These are phyloP conservation scores for Microplitis manilae DNA, from an alignment of 2,888 invertebrate genomes.

Conservation along the genomic window DNA sequence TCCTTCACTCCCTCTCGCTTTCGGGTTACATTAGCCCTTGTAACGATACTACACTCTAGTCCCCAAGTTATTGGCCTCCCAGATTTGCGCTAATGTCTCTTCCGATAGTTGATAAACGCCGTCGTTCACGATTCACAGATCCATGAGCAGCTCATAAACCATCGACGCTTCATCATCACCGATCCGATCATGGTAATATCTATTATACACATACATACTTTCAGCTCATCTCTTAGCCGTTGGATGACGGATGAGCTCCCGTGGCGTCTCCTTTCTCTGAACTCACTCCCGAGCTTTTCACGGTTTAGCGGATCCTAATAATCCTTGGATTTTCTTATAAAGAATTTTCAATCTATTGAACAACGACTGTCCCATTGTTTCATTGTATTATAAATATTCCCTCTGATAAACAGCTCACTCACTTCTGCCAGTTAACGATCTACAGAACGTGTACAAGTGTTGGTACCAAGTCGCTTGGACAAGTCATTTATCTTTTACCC, in stretches of 20 bases:
- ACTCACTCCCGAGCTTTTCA: no score
- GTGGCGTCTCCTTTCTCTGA: background rate
- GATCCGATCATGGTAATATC: background rate
- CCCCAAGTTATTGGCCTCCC: conserved; percentile 66
- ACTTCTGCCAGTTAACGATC: background rate
- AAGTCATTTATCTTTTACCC: conserved; percentile 70
- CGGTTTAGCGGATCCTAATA: no score
- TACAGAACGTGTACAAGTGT: background rate
- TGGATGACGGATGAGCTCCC: background rate
- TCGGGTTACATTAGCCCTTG: conserved; percentile 13
- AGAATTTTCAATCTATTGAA: no score
- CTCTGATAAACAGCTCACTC: no score
- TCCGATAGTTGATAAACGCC: conserved; percentile 64
- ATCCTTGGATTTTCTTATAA: no score
- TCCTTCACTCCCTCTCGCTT: conserved; percentile 32
- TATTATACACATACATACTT: background rate
- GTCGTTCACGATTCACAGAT: conserved; percentile 56
- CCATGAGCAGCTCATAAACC: conserved; percentile 54
- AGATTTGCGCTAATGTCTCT: conserved; percentile 69
- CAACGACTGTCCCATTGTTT: no score
- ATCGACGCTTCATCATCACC: conserved; percentile 13
- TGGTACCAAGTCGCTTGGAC: conserved; percentile 59
- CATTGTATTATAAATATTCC: no score
- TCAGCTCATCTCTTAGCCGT: no score
- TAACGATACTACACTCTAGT: conserved; percentile 33